Conservation (phyloP, 2,797 vertebrate species). For the Phylloscopus collybita region DNA sequence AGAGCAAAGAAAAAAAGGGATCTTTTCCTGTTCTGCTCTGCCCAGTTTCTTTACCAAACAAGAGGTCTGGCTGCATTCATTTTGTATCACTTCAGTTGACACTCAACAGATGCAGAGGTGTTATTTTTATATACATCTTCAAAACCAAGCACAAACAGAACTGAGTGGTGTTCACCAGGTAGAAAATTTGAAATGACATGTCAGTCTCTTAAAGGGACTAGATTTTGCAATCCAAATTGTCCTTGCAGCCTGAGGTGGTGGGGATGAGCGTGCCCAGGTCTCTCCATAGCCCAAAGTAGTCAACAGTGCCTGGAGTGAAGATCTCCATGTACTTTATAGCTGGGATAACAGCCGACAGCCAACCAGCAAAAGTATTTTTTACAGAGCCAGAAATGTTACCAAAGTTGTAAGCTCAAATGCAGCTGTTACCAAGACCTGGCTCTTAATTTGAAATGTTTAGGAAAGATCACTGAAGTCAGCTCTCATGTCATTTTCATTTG, state of each 20-base stretch:
- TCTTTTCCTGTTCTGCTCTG: background rate
- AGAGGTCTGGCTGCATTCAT: background rate
- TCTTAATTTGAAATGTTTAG: constrained; percentile 6
- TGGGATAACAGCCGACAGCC: background rate
- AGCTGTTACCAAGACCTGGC: background rate
- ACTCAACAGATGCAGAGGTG: background rate
- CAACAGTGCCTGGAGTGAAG: background rate
- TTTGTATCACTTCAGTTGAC: background rate
- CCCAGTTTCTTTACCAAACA: background rate
- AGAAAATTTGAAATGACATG: background rate
- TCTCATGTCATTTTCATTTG: background rate
- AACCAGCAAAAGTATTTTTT: background rate
- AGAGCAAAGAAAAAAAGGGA: background rate
- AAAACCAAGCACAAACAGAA: background rate
- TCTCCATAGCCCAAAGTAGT: background rate
- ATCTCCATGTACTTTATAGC: background rate
- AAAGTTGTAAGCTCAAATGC: background rate
- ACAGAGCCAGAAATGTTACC: background rate
- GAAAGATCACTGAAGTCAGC: background rate
- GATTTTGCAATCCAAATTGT: background rate
- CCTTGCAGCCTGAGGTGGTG: background rate
- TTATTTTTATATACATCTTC: background rate
- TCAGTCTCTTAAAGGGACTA: background rate
- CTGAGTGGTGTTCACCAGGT: background rate
- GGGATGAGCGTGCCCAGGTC: background rate